These are phyloP conservation scores for Lamprotornis superbus DNA, from an alignment of 2,113 vertebrate genomes.

Conservation along the genomic window DNA sequence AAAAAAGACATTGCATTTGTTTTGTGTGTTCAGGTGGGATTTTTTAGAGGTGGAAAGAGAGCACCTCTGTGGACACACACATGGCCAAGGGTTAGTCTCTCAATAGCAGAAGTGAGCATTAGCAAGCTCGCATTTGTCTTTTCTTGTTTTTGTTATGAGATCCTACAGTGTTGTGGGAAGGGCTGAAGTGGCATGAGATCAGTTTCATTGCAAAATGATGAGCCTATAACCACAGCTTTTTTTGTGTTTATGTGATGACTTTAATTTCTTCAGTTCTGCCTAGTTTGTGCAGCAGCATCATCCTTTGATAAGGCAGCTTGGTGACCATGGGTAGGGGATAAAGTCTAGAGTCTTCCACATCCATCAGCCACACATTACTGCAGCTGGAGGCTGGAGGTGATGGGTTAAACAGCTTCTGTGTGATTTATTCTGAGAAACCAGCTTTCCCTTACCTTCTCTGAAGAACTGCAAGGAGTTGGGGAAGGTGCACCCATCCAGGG, in stretches of 20 bases:
- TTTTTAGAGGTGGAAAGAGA: background rate
- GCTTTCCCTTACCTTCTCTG: background rate
- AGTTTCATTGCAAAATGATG: background rate
- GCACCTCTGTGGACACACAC: background rate
- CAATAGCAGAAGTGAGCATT: background rate
- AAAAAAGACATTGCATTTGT: background rate
- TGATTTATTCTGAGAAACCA: background rate
- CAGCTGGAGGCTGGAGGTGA: background rate
- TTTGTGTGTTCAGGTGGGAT: background rate
- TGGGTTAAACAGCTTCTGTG: background rate
- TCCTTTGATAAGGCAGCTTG: background rate
- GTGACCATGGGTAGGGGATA: background rate
- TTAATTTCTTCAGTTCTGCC: background rate
- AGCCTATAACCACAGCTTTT: background rate
- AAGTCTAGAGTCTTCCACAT: background rate
- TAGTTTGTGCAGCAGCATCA: background rate
- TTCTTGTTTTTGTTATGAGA: background rate
- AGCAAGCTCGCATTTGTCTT: background rate
- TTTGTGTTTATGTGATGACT: background rate
- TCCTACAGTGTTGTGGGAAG: background rate
- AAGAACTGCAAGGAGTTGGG: background rate
- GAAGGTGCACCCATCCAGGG: background rate
- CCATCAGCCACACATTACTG: background rate
- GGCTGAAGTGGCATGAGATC: background rate
- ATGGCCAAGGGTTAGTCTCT: background rate